A percentile compares a stretch with the other conserved stretches of the same genome.
These are phyloP conservation scores for Theristicus caerulescens DNA, from an alignment of 2,113 vertebrate species.

Conservation along the genomic window DNA sequence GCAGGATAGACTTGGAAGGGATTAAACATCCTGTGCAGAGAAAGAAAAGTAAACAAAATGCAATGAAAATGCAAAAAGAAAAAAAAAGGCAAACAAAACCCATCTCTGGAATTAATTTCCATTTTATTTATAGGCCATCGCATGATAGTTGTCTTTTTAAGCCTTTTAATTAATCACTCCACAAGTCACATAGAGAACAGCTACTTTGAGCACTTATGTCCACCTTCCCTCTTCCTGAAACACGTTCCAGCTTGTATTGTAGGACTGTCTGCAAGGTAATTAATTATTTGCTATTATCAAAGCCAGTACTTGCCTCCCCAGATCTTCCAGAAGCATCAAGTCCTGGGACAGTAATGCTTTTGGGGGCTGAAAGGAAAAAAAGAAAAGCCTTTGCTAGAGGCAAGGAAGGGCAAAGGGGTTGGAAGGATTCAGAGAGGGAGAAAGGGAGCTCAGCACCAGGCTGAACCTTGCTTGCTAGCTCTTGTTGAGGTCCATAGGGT, in stretches of 20 bases:
- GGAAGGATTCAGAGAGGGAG: background rate
- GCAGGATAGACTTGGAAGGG: background rate
- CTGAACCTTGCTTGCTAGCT: background rate
- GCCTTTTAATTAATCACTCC: background rate
- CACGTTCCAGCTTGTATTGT: background rate
- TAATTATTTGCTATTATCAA: background rate
- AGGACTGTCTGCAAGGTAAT: background rate
- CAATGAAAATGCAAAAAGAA: background rate
- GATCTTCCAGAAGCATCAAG: background rate
- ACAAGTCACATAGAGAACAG: background rate
- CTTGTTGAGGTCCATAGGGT: background rate
- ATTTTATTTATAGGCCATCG: background rate
- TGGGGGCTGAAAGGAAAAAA: background rate
- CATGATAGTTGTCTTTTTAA: background rate
- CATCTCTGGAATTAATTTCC: background rate
- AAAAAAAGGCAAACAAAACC: background rate
- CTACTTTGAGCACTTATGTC: background rate
- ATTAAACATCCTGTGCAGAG: background rate
- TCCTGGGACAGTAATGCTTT: background rate
- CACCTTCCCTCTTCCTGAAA: background rate
- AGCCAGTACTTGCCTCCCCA: background rate
- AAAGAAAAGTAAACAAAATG: conserved; percentile 24
- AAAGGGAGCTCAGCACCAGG: background rate
- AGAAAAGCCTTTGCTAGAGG: background rate
- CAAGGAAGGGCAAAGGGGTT: background rate